A percentile compares a stretch with the other conserved stretches of the same genome.
These are phyloP conservation scores for Anaspis maculata DNA, from an alignment of 2,888 invertebrate species.

Conservation along the genomic window DNA sequence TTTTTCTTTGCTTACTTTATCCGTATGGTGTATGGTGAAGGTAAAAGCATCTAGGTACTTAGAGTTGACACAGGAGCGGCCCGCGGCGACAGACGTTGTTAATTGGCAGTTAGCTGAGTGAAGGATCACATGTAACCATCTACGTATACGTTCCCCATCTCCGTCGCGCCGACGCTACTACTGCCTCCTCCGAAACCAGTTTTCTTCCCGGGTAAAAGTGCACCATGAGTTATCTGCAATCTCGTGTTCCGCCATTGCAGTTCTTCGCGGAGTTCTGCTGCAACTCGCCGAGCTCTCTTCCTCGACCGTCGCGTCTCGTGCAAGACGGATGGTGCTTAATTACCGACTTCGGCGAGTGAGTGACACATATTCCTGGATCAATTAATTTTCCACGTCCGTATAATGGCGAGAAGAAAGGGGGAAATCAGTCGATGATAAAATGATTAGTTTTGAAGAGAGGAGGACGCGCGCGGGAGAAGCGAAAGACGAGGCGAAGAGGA, in stretches of 20 bases:
- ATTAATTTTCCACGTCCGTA: constrained; percentile 14
- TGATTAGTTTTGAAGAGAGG: too few relatives aligned
- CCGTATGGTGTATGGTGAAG: too few relatives aligned
- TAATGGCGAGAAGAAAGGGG: not conserved
- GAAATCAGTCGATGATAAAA: too few relatives aligned
- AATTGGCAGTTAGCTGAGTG: constrained; percentile 21
- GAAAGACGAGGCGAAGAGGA: not conserved
- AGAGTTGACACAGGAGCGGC: constrained; percentile 15
- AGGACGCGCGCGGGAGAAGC: too few relatives aligned
- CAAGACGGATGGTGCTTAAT: constrained; percentile 23
- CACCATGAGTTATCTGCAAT: constrained; percentile 8
- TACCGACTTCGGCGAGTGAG: constrained; percentile 21
- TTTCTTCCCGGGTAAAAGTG: constrained; percentile 6
- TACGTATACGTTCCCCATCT: not conserved
- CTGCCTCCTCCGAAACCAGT: constrained; percentile 9
- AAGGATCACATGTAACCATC: constrained; percentile 14
- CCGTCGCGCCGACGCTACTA: not conserved
- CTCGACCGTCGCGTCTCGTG: not conserved
- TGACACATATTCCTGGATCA: constrained; percentile 21
- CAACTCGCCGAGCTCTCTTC: too few relatives aligned
- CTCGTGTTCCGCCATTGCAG: constrained; percentile 10
- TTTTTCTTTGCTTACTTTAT: too few relatives aligned
- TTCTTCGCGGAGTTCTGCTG: constrained; percentile 6
- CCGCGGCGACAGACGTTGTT: constrained; percentile 17
- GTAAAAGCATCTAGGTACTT: too few relatives aligned